Base-by-base conservation (phyloP, 2,113 vertebrate species). In the Trochalopteron elliotii region DNA sequence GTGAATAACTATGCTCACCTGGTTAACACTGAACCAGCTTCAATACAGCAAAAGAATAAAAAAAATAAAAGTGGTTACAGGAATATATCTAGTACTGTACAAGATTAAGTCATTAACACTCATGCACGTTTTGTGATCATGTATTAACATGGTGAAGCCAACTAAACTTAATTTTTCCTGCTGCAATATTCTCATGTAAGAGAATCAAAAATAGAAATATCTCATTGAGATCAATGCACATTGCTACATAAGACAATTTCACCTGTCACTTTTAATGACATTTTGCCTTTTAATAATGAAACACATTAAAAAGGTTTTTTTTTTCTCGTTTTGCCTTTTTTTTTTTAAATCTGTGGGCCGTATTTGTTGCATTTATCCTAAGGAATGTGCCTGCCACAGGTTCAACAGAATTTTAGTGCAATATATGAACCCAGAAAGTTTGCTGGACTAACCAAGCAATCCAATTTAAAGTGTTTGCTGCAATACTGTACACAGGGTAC, bases 141-240 rank as follows among this genome's bases (percentile, higher is more conserved):
- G 98, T 99, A 99, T 99, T 98, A 99, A 99, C 99, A 99, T 98
- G 98, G 99, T 99, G 99, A 98, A 99, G 99, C 98, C 99, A 98
- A 98, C 97, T 97, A 98, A 99, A 99, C 98, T 98, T 98, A 98
- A 98, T 98, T 98, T 98, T 99, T 99, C 98, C 98, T 98, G 98
- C 98, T 99, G 99, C 98, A 98, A 98, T 99, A 99, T 99, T 99
- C 99, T 99, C 99, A 98, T 97, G 99, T 99, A 99, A 99, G 99
- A 99, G 99, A 99, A 99, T 98, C 98, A 98, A 99, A 99, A 99
- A 99, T 99, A 99, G 98, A 99, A 98, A 98, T 99, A 99, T 99
- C 99, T 99, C 99, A 99, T 98, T 99, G 99, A 99, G 99, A 99
- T 99, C 98, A 99, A 99, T 98, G 99, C 99, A 99, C 99, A 99